Base-by-base conservation (phyloP, 2,113 vertebrate genomes). In the Leucopternis melanops region DNA sequence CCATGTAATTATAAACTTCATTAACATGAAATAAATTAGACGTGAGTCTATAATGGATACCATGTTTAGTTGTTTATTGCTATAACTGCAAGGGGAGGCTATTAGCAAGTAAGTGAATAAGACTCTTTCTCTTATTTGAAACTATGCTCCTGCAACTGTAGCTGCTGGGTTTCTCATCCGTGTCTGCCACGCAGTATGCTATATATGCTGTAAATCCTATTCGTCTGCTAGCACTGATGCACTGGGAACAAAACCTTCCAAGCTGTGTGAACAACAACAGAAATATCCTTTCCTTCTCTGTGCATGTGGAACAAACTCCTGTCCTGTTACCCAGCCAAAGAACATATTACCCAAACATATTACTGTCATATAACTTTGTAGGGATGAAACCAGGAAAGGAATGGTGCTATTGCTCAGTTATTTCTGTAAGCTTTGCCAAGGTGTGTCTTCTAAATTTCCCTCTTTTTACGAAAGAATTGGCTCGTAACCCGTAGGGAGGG, bases 21-120 rank as follows among this genome's bases (percentile, higher is more conserved):
- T 96, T 97, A 97, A 84, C 66, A 94, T 90, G 62, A 97, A 96
- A 96, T 92, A 97, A 96, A 97, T 96, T 91, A 96, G 93, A 97
- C 31, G 52, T 90, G 32, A 27, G 34, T 65, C 63, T 75, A 32
- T 81, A 95, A 88, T 32, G 31, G 81, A 94, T 82, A 96, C 44
- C 15, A 44, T 25, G 31, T 86, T 90, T 82, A 82, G 57, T 7
- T 78, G 66, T 50, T 86, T 82, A 86, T 67, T 90, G 89, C 59
- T 69, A 3, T 50, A 54, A 62, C 74, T 97, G 81, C 79, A 34
- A 92, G 59, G 44, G 69, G 16, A 94, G 50, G n/a, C 42, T 86
- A 77, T 44, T 78, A 84, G 17, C 27, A 91, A 83, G 42, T 44
- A 67, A 66, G 20, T 32, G 40, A 81, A 7, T 57, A 93, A 57